Conservation (phyloP, 2,113 vertebrate species). For the Callospermophilus lateralis region DNA sequence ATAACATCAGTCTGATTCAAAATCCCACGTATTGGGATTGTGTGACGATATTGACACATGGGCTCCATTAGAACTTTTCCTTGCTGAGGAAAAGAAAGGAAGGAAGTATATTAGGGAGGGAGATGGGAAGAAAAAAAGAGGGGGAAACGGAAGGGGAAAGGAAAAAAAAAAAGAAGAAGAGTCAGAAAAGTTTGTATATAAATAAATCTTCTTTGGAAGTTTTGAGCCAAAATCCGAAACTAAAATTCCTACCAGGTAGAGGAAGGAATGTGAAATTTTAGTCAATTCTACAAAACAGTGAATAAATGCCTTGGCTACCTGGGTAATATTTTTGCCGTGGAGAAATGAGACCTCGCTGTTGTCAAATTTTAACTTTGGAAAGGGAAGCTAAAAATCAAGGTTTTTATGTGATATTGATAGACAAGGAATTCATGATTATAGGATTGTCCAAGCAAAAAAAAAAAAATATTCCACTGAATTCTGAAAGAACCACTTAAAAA, state of each 20-base stretch:
- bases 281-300: background rate
- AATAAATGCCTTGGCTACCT: background rate
- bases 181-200: background rate
- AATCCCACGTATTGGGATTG: background rate
- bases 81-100: background rate
- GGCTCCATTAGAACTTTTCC: background rate
- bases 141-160: background rate
- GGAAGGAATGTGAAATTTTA: background rate
- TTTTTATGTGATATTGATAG: background rate
- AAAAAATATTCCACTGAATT: background rate
- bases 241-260: background rate
- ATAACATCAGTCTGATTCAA: background rate
- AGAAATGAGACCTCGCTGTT: background rate
- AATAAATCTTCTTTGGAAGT: background rate
- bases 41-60: background rate
- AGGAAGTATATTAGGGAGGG: background rate
- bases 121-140: background rate
- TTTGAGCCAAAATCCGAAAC: background rate
- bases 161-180: background rate
- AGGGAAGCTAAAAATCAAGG: background rate
- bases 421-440: slow-evolving; percentile 13
- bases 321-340: background rate
- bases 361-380: background rate
- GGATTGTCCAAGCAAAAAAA: background rate
- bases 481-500: background rate